phyloP scores from a whole-genome alignment of 2,797 vertebrate genomes.

The Chelon auratus region DNA sequence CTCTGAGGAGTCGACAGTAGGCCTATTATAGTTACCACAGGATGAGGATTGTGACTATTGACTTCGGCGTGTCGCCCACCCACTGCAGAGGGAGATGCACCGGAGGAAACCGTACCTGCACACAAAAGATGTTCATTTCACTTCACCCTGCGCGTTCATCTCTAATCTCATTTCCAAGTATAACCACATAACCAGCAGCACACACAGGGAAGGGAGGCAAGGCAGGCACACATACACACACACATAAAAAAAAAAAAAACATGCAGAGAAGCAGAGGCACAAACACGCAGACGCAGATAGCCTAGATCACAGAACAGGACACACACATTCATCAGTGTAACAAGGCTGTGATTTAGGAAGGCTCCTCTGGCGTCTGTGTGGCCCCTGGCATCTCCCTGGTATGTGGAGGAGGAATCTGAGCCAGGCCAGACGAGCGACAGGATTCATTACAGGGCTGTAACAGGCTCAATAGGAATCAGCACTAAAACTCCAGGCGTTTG shows the following conservation, averaged over 20 bases:
- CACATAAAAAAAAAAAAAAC: constrained; percentile 75
- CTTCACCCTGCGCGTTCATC: constrained; percentile 51
- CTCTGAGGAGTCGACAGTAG: constrained; percentile 75
- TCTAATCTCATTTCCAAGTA: constrained; percentile 64
- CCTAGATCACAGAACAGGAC: constrained; percentile 80
- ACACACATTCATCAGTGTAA: constrained; percentile 85
- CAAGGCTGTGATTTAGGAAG: constrained; percentile 86
- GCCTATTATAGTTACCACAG: constrained; percentile 78
- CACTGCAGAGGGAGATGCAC: constrained; percentile 49
- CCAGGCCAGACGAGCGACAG: constrained; percentile 80
- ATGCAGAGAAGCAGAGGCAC: constrained; percentile 57
- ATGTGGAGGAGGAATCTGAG: constrained; percentile 84
- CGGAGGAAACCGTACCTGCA: constrained; percentile 63
- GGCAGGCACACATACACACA: constrained; percentile 59
- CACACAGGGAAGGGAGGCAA: constrained; percentile 29
- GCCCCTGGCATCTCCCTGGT: constrained; percentile 84
- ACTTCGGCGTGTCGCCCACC: constrained; percentile 67
- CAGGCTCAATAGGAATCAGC: constrained; percentile 75
- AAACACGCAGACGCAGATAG: constrained; percentile 74
- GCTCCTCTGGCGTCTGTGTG: constrained; percentile 84
- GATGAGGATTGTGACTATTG: constrained; percentile 72
- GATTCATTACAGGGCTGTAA: constrained; percentile 82
- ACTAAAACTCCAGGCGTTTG: constrained; percentile 65
- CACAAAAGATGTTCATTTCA: constrained; percentile 63
- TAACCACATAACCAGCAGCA: constrained; percentile 49